phyloP scores from a whole-genome alignment of 2,888 invertebrate species.

The Helicoverpa assulta region DNA sequence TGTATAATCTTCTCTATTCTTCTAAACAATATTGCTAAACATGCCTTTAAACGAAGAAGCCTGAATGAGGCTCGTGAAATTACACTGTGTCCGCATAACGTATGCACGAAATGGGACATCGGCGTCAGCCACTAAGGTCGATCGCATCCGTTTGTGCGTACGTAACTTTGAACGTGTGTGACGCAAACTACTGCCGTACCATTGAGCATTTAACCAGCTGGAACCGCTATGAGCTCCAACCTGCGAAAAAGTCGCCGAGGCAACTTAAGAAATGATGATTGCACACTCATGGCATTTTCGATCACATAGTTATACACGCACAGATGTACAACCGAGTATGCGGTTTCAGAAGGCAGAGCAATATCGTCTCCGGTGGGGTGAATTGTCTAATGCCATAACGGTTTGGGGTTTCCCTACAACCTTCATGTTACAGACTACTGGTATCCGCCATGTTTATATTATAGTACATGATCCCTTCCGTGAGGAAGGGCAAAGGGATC shows the following conservation, averaged over 20 bases:
- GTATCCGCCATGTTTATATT: conserved; percentile 32
- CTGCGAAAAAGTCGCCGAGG: too few species aligned
- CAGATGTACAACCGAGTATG: too few species aligned
- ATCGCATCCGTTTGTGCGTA: conserved; percentile 55
- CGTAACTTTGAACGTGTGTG: conserved; percentile 51
- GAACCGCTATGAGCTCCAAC: too few species aligned
- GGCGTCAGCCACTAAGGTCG: conserved; percentile 55
- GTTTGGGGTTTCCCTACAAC: conserved; percentile 30
- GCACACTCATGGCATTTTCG: too few species aligned
- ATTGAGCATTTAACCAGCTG: too few species aligned
- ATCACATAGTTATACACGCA: too few species aligned
- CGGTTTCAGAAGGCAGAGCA: too few species aligned
- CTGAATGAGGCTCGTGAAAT: conserved; percentile 15
- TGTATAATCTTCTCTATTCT: background rate
- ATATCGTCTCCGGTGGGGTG: too few species aligned
- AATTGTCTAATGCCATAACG: conserved; percentile 6
- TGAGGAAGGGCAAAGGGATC: conserved; percentile 12
- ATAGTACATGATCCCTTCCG: conserved; percentile 45
- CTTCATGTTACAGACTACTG: conserved; percentile 7
- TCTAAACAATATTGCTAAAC: background rate
- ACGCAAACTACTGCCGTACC: conserved; percentile 36
- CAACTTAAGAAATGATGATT: too few species aligned
- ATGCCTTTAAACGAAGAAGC: conserved; percentile 7
- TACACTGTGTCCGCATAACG: conserved; percentile 36
- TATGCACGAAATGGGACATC: conserved; percentile 47